Conservation (phyloP, 2,113 vertebrate species). For the Papio anubis region DNA sequence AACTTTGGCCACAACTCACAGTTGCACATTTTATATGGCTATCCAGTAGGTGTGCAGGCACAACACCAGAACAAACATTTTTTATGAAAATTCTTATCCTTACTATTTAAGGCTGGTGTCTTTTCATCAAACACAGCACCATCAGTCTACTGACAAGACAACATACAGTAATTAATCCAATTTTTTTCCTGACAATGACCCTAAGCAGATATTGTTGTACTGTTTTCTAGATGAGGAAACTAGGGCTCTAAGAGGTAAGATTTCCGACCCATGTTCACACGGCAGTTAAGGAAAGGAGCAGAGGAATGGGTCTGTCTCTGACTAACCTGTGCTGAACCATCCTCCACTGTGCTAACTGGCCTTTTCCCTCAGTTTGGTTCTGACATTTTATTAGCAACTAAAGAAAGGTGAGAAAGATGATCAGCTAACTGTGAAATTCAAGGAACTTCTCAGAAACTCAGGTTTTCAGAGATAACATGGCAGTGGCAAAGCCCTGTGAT, state of each 20-base stretch:
- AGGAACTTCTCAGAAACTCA: background rate
- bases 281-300: background rate
- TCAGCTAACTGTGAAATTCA: background rate
- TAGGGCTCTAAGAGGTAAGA: background rate
- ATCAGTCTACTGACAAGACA: background rate
- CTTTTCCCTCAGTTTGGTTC: background rate
- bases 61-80: background rate
- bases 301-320: background rate
- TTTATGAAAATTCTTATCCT: background rate
- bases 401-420: background rate
- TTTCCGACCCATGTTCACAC: background rate
- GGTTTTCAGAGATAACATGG: background rate
- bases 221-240: background rate
- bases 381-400: background rate
- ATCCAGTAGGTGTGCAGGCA: background rate
- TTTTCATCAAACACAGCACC: background rate
- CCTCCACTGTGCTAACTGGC: background rate
- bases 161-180: background rate
- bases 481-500: background rate
- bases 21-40: background rate
- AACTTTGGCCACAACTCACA: background rate
- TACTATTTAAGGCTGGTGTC: background rate
- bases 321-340: background rate
- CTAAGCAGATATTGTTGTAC: background rate
- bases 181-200: background rate